Percentiles rank a stretch among this genome's conserved stretches.
phyloP scores from a whole-genome alignment of 2,797 vertebrate species.

The Odontamblyopus lacepedii region DNA sequence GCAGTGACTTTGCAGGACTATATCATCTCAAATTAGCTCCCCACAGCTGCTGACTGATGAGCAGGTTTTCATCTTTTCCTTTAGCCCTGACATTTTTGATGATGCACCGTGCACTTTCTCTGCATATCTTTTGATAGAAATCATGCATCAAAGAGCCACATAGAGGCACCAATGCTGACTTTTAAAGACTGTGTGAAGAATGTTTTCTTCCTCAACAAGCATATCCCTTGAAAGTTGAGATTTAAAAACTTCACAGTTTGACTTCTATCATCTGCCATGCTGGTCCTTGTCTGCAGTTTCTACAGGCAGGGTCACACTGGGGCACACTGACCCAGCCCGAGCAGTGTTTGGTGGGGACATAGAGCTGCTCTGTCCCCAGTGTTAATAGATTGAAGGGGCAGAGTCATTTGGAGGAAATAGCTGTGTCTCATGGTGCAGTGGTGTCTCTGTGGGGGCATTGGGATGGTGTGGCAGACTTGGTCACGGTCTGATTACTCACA shows the following conservation, averaged over 20 bases:
- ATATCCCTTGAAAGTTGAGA: conserved; percentile 36
- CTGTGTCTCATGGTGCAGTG: conserved; percentile 49
- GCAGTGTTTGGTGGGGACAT: conserved; percentile 27
- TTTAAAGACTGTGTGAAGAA: conserved; percentile 30
- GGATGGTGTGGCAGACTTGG: conserved; percentile 63
- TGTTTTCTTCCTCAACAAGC: conserved; percentile 10
- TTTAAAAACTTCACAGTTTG: conserved; percentile 53
- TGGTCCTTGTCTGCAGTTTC: conserved; percentile 8
- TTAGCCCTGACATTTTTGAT: conserved; percentile 43
- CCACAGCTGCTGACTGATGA: conserved; percentile 50
- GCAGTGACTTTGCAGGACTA: conserved; percentile 48
- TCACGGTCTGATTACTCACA: conserved; percentile 69
- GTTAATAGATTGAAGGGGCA: conserved; percentile 22
- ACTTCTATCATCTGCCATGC: conserved; percentile 2
- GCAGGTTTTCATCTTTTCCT: conserved; percentile 49
- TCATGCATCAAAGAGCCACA: conserved; percentile 42
- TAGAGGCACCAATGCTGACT: conserved; percentile 49
- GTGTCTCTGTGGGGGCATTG: conserved; percentile 50
- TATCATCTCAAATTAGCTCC: conserved; percentile 61
- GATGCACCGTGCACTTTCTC: conserved; percentile 32
- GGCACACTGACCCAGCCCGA: conserved; percentile 43
- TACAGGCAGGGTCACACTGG: conserved; percentile 35
- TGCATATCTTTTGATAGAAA: conserved; percentile 56
- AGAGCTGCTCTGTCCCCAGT: conserved; percentile 33
- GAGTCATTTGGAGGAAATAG: conserved; percentile 65